Evolutionary conservation across 2,113 vertebrate species (phyloP).

Genomic region (Axis porcinus): DNA sequence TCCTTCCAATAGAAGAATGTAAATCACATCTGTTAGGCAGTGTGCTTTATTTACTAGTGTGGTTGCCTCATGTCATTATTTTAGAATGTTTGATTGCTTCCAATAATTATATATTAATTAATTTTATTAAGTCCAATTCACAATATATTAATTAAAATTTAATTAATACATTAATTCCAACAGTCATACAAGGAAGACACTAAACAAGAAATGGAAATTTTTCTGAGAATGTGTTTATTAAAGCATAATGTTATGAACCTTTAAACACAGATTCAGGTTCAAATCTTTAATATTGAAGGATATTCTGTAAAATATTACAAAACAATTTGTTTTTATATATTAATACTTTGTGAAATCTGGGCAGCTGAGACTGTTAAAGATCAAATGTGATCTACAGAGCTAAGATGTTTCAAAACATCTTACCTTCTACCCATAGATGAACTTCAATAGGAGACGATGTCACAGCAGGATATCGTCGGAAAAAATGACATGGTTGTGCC

Average conservation of each 20-base stretch:
- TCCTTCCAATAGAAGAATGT: neutral
- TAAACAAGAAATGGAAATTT: neutral
- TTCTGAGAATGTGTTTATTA: neutral
- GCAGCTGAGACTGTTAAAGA: neutral
- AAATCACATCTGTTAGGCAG: neutral
- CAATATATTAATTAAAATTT: neutral
- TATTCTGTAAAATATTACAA: neutral
- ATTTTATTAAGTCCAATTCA: neutral
- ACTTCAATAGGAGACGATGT: slow-evolving; percentile 34
- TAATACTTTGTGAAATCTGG: neutral
- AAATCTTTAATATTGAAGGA: neutral
- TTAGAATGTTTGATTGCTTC: neutral
- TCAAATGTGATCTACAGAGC: neutral
- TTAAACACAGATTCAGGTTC: neutral
- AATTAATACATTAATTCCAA: neutral
- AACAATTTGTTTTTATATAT: neutral
- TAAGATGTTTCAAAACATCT: slow-evolving; percentile 5
- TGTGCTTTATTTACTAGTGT: neutral
- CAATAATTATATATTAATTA: slow-evolving; percentile 9
- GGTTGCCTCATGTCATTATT: neutral
- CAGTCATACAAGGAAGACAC: neutral
- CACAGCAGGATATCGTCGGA: neutral
- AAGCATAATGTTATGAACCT: neutral
- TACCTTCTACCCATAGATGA: slow-evolving; percentile 49
- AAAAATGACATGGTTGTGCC: neutral